These are phyloP conservation scores for Hirtodrosophila histrioides DNA, from an alignment of 2,888 invertebrate species.

Conservation along the genomic window DNA sequence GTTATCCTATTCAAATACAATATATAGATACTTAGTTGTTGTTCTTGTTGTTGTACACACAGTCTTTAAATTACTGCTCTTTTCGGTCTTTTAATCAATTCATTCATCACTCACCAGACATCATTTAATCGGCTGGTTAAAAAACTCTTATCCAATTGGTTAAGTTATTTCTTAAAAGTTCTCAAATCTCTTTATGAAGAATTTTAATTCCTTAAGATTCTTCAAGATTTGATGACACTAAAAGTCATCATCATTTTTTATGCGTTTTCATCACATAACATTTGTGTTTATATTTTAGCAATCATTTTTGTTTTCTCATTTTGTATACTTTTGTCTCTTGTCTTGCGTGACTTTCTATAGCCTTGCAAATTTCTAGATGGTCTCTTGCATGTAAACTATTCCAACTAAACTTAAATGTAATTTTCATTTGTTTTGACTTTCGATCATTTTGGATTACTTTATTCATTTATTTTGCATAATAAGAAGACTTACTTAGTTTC, in stretches of 20 bases:
- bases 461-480: conserved; percentile 56
- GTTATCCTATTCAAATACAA: conserved; percentile 56
- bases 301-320: conserved; percentile 27
- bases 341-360: conserved; percentile 71
- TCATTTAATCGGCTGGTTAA: too few species aligned
- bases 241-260: neutral
- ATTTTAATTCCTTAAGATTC: too few species aligned
- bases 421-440: conserved; percentile 30
- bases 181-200: too few species aligned
- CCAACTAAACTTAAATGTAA: conserved; percentile 27
- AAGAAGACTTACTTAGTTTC: conserved; percentile 45
- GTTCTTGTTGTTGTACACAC: conserved; percentile 81
- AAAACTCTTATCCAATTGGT: too few species aligned
- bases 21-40: conserved; percentile 78
- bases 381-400: conserved; percentile 65
- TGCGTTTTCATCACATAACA: conserved; percentile 4
- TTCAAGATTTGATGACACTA: neutral
- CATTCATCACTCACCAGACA: neutral
- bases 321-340: conserved; percentile 48
- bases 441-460: conserved; percentile 5
- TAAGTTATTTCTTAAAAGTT: too few species aligned
- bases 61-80: conserved; percentile 21
- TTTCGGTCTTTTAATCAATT: conserved; percentile 14
- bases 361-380: conserved; percentile 67
- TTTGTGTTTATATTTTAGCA: conserved; percentile 23